phyloP scores from a whole-genome alignment of 23 tunicate species.

The Ciona savignyi region DNA sequence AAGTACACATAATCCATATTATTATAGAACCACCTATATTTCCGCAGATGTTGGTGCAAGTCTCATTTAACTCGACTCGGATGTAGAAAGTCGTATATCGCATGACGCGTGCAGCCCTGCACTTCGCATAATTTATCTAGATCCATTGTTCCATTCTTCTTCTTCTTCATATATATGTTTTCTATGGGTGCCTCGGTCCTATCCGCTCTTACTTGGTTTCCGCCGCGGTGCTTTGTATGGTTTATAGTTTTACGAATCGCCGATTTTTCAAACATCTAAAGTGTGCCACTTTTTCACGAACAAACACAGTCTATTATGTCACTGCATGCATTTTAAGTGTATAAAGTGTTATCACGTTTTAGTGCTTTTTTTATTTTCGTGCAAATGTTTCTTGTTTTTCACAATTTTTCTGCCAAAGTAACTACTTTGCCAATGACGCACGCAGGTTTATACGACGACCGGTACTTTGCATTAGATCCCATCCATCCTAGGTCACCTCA shows the following conservation, averaged over 20 bases:
- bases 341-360: background rate
- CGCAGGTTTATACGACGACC: background rate
- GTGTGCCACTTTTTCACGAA: background rate
- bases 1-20: too few relatives aligned
- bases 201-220: background rate
- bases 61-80: too few relatives aligned
- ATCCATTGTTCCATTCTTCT: background rate
- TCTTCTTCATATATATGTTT: background rate
- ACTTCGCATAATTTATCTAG: background rate
- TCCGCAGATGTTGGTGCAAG: background rate
- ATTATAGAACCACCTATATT: too few relatives aligned
- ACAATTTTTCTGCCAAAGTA: background rate
- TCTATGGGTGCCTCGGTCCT: background rate
- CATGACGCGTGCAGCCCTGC: background rate
- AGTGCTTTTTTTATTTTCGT: background rate
- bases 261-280: background rate
- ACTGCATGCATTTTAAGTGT: background rate
- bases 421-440: background rate
- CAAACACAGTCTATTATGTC: background rate
- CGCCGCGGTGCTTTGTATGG: background rate
- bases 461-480: slow-evolving; percentile 1
- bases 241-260: background rate
- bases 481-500: background rate
- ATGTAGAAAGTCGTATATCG: too few relatives aligned
- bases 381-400: background rate